Conservation (phyloP, 2,888 invertebrate genomes). For the Steinernema scapterisci region DNA sequence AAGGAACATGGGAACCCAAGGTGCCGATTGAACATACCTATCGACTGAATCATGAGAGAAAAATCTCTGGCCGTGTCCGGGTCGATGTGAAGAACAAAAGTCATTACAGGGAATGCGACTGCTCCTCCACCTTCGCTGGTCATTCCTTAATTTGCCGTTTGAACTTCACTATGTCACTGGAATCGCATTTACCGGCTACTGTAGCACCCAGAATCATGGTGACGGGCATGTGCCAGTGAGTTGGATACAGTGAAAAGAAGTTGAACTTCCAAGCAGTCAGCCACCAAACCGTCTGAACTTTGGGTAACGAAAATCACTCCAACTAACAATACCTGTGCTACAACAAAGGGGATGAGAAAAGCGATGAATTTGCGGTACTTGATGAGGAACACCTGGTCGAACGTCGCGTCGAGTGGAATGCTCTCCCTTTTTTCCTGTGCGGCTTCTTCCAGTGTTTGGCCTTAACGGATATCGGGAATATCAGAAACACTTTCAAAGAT, state of each 20-base stretch:
- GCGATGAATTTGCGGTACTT: conserved; percentile 57
- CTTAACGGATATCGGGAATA: conserved; percentile 40
- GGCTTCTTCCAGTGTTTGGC: conserved; percentile 52
- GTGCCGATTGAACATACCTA: conserved; percentile 51
- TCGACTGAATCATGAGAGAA: conserved; percentile 60
- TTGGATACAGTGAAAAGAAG: conserved; percentile 59
- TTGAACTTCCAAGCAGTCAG: conserved; percentile 56
- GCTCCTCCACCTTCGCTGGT: conserved; percentile 64
- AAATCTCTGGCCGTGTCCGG: conserved; percentile 61
- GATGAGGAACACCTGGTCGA: conserved; percentile 51
- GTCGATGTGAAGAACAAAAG: conserved; percentile 57
- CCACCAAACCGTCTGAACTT: conserved; percentile 61
- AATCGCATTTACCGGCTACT: conserved; percentile 52
- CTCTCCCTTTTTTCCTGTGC: conserved; percentile 19
- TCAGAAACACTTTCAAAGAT: background rate
- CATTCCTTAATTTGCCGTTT: conserved; percentile 52
- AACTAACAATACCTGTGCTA: conserved; percentile 57
- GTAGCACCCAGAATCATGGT: conserved; percentile 67
- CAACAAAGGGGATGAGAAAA: conserved; percentile 51
- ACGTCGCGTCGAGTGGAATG: conserved; percentile 46
- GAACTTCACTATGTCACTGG: background rate
- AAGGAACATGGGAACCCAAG: no score
- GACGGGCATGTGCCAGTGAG: conserved; percentile 65
- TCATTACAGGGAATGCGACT: conserved; percentile 65
- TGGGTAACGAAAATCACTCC: background rate